phyloP scores from a whole-genome alignment of 2,888 invertebrate genomes.

The Netelia fuscicornis region DNA sequence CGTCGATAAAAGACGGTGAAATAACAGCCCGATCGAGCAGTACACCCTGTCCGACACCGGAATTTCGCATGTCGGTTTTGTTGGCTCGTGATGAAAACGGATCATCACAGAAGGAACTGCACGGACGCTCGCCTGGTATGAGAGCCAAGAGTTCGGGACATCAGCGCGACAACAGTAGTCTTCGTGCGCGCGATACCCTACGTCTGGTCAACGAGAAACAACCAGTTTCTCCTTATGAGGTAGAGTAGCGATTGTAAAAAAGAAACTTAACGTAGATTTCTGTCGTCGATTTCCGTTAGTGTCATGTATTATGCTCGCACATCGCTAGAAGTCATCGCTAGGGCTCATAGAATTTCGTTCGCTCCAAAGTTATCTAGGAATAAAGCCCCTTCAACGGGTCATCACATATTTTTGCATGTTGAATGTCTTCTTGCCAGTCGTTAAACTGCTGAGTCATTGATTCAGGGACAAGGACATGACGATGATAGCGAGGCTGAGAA shows the following conservation, averaged over 20 bases:
- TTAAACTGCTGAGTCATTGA: slow-evolving; percentile 62
- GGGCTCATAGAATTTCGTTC: neutral
- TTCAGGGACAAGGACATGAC: slow-evolving; percentile 86
- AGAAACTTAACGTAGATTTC: slow-evolving; percentile 5
- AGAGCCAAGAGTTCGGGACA: slow-evolving; percentile 79
- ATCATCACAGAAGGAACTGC: slow-evolving; percentile 81
- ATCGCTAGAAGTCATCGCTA: neutral
- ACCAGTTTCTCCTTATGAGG: slow-evolving; percentile 80
- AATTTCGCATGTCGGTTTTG: slow-evolving; percentile 91
- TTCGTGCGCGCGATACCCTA: slow-evolving; percentile 86
- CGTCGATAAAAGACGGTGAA: slow-evolving; percentile 79
- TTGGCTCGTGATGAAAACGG: slow-evolving; percentile 88
- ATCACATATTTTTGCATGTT: neutral
- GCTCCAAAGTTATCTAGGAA: neutral
- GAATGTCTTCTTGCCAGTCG: slow-evolving; percentile 12
- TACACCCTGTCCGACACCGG: slow-evolving; percentile 82
- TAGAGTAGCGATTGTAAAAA: slow-evolving; percentile 63
- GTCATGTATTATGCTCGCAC: neutral
- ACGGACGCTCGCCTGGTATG: slow-evolving; percentile 80
- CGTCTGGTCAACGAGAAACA: slow-evolving; percentile 88
- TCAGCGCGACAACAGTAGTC: slow-evolving; percentile 81
- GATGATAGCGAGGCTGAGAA: slow-evolving; percentile 94
- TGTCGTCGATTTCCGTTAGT: slow-evolving; percentile 7
- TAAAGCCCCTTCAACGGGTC: too few species aligned
- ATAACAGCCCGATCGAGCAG: slow-evolving; percentile 75